phyloP scores from a whole-genome alignment of 2,888 invertebrate genomes.

The Rhamnusium bicolor region DNA sequence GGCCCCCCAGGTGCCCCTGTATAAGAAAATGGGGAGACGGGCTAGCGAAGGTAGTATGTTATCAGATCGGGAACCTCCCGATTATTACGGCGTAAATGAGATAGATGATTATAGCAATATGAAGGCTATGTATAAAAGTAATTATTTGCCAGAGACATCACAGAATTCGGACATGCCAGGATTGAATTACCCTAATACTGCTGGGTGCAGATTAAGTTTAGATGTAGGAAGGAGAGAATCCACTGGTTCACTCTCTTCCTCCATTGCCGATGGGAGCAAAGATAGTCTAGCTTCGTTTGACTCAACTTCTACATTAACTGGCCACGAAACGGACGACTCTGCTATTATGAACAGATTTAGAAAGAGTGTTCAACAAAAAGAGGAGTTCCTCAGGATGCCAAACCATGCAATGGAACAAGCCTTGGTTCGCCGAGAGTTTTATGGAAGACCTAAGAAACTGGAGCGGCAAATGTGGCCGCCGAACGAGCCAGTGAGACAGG shows the following conservation, averaged over 20 bases:
- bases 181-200: constrained; percentile 61
- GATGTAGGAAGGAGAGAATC: constrained; percentile 73
- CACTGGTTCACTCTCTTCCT: constrained; percentile 77
- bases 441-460: constrained; percentile 85
- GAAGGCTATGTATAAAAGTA: constrained; percentile 57
- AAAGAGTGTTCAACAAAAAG: constrained; percentile 91
- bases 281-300: constrained; percentile 81
- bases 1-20: constrained; percentile 69
- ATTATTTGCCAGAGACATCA: constrained; percentile 48
- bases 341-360: constrained; percentile 82
- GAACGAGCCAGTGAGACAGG: constrained; percentile 68
- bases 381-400: constrained; percentile 86
- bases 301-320: constrained; percentile 79
- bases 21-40: constrained; percentile 70
- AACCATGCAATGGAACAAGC: constrained; percentile 60
- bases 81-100: constrained; percentile 42
- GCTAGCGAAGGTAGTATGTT: constrained; percentile 73
- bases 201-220: constrained; percentile 71
- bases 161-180: constrained; percentile 35
- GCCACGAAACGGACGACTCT: constrained; percentile 80
- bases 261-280: constrained; percentile 77
- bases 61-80: constrained; percentile 53
- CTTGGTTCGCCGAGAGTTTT: constrained; percentile 79
- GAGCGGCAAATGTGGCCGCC: constrained; percentile 83
- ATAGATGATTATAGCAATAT: constrained; percentile 47